Evolutionary conservation across 2,797 vertebrate species (phyloP).

Genomic region (Enteromius thamalakanensis): DNA sequence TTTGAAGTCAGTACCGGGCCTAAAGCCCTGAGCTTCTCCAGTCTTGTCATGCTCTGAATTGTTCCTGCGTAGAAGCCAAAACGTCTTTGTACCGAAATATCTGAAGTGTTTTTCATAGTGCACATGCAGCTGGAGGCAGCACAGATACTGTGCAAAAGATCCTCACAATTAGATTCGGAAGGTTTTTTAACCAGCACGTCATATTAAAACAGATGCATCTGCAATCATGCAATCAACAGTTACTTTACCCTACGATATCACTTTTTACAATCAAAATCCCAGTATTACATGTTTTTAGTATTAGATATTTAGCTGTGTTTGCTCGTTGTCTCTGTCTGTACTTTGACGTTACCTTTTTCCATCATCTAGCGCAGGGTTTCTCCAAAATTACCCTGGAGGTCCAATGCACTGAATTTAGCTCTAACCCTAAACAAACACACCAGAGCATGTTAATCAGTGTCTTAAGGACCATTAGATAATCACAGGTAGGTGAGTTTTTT

Average conservation of each 20-base stretch:
- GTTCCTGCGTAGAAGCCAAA: slow-evolving; percentile 64
- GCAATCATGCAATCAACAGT: not conserved
- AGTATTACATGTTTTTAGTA: not conserved
- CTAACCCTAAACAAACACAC: too few relatives aligned
- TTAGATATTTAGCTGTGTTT: not conserved
- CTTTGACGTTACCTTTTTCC: not conserved
- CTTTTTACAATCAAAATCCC: not conserved
- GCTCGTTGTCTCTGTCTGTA: not conserved
- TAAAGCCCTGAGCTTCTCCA: slow-evolving; percentile 59
- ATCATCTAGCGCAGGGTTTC: not conserved
- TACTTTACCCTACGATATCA: not conserved
- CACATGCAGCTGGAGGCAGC: slow-evolving; percentile 49
- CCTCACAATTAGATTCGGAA: slow-evolving; percentile 35
- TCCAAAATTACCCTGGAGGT: too few relatives aligned
- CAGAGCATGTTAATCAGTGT: too few relatives aligned
- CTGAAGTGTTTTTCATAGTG: slow-evolving; percentile 67
- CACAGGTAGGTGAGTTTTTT: too few relatives aligned
- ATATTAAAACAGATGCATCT: not conserved
- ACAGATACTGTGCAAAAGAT: slow-evolving; percentile 53
- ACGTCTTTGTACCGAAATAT: slow-evolving; percentile 66
- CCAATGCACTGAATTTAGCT: too few relatives aligned
- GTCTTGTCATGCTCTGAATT: slow-evolving; percentile 69
- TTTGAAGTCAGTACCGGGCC: slow-evolving; percentile 47
- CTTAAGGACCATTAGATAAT: too few relatives aligned
- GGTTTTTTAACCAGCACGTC: not conserved